These are phyloP conservation scores for Idaea dimidiata DNA, from an alignment of 2,888 invertebrate species.

Conservation along the genomic window DNA sequence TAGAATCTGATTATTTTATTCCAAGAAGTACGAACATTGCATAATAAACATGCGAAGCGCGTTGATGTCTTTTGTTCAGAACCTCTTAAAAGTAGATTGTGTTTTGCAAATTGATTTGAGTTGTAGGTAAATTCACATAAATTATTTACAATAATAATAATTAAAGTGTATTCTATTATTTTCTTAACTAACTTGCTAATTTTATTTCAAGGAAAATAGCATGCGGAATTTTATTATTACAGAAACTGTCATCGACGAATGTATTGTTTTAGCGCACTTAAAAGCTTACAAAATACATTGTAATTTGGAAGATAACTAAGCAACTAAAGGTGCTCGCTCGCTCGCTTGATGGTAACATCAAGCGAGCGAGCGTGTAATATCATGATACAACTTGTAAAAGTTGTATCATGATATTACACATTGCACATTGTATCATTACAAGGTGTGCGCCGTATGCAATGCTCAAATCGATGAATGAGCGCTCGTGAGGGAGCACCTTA, in stretches of 20 bases:
- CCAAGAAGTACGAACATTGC: background rate
- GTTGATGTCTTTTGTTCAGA: constrained; percentile 4
- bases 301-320: too few relatives aligned
- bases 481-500: too few relatives aligned
- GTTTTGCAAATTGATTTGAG: background rate
- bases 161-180: background rate
- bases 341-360: too few relatives aligned
- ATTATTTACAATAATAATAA: background rate
- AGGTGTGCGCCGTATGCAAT: too few relatives aligned
- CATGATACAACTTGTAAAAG: too few relatives aligned
- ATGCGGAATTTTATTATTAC: background rate
- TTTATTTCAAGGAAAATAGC: background rate
- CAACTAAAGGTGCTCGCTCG: too few relatives aligned
- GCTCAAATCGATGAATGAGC: too few relatives aligned
- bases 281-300: too few relatives aligned
- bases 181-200: background rate
- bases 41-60: background rate
- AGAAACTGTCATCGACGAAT: background rate
- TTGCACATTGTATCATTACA: too few relatives aligned
- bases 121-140: background rate
- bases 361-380: too few relatives aligned
- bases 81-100: background rate
- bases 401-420: too few relatives aligned
- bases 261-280: background rate
- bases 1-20: too few relatives aligned